These are phyloP conservation scores for Selene dorsalis DNA, from an alignment of 2,797 vertebrate species.

Conservation along the genomic window DNA sequence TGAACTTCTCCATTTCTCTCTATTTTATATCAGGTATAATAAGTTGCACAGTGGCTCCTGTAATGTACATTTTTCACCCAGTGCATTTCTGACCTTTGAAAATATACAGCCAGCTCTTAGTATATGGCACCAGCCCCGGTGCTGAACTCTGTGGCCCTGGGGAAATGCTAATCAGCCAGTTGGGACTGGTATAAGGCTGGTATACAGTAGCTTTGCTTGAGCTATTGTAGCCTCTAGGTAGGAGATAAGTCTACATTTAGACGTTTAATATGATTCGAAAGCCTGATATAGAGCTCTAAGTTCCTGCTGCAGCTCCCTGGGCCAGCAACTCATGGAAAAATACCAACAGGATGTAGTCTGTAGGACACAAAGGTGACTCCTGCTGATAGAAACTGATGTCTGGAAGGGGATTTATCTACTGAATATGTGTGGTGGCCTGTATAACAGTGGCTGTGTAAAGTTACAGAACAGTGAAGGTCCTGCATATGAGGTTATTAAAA, in stretches of 20 bases:
- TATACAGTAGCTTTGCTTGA: conserved; percentile 38
- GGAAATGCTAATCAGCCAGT: conserved; percentile 62
- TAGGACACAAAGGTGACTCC: conserved; percentile 35
- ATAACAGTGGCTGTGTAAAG: conserved; percentile 13
- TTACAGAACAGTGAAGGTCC: background rate
- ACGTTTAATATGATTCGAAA: conserved; percentile 66
- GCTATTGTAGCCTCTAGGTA: conserved; percentile 47
- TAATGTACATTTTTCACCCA: conserved; percentile 10
- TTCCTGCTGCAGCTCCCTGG: conserved; percentile 43
- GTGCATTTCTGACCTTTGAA: conserved; percentile 49
- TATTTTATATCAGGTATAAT: conserved; percentile 3
- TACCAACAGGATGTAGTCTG: conserved; percentile 35
- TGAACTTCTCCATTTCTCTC: background rate
- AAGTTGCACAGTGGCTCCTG: background rate
- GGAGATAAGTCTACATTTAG: conserved; percentile 58
- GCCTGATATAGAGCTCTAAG: conserved; percentile 51
- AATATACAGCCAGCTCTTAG: conserved; percentile 30
- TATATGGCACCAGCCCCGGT: conserved; percentile 21
- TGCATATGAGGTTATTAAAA: conserved; percentile 7
- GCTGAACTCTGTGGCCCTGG: conserved; percentile 36
- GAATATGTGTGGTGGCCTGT: background rate
- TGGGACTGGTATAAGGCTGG: conserved; percentile 47
- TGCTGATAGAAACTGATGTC: conserved; percentile 26
- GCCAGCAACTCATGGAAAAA: conserved; percentile 38
- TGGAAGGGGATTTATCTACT: conserved; percentile 24